Evolutionary conservation across 2,888 invertebrate genomes (phyloP), one percentile per base, ranked within the genome.

Genomic region (Mesorhabditis sp.): DNA sequence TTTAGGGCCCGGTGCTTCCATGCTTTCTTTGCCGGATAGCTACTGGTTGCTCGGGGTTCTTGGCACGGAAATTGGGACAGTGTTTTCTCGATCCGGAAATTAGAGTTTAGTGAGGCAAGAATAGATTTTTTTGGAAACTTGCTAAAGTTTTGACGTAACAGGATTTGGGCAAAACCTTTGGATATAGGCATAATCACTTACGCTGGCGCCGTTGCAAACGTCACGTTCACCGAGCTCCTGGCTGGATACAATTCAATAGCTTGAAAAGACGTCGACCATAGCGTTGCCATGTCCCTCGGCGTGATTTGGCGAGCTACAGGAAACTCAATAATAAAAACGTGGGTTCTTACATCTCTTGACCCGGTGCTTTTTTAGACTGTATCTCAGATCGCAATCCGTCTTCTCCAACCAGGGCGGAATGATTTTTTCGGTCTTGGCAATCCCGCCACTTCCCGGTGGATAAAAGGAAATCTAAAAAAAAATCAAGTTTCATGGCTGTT

Each of bases 351-450:
- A 28, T 28, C 28, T 28, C 28, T 28, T 28, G 28, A 28, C 28
- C 28, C 28, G 28, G 28, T 28, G 28, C 28, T 28, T 28, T 28
- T 28, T 28, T 28, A 28, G 28, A 28, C 28, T 28, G 28, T 28
- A 28, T 28, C 28, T 50, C n/a, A 10, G 58, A 50, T 50, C 58
- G 58, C 58, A 50, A n/a, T 50, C n/a, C 58, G n/a, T n/a, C 7
- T 50, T 50, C 58, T 50, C 58, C 10, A 50, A n/a, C 58, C 58
- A 50, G 10, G 58, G 58, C 58, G 58, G 58, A n/a, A 50, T n/a
- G 58, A 10, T 50, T 50, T 50, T 50, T n/a, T 50, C 58, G n/a
- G n/a, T 10, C 58, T n/a, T 13, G n/a, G 58, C n/a, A 13, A 13
- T 10, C 58, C 58, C 58, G n/a, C 10, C n/a, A 13, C n/a, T n/a